phyloP scores from a whole-genome alignment of 2,113 vertebrate species.

The Oryctolagus cuniculus region DNA sequence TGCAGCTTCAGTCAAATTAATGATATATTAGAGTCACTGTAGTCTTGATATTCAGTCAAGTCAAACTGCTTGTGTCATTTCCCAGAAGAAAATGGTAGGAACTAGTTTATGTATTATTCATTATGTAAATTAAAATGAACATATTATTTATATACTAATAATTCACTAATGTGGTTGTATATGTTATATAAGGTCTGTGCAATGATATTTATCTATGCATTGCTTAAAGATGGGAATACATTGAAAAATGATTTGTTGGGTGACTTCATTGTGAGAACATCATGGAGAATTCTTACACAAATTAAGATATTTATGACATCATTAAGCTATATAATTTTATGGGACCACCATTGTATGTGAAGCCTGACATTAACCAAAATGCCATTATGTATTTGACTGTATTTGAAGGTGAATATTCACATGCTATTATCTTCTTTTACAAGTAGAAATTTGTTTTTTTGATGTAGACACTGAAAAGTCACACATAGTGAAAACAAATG shows the following conservation, averaged over 20 bases:
- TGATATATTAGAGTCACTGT: neutral
- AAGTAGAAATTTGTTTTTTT: constrained; percentile 35
- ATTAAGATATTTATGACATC: no score
- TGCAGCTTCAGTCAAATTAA: neutral
- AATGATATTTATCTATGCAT: neutral
- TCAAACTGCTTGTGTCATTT: neutral
- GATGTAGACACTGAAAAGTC: neutral
- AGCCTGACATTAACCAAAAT: no score
- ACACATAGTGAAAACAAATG: neutral
- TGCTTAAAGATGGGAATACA: no score
- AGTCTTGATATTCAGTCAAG: neutral
- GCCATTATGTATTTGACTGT: neutral
- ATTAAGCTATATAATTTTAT: no score
- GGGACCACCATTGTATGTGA: no score
- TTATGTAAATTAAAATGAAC: constrained; percentile 4
- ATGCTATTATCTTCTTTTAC: constrained; percentile 14
- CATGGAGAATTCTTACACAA: no score
- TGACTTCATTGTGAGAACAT: no score
- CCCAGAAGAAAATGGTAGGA: neutral
- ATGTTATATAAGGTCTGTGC: neutral
- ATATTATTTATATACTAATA: neutral
- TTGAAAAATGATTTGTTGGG: no score
- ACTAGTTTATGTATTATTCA: neutral
- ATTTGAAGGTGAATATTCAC: constrained; percentile 28
- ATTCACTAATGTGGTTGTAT: neutral